Percentiles rank a stretch among this genome's conserved stretches.
phyloP scores from a whole-genome alignment of 2,797 vertebrate genomes.

The Aulostomus chinensis region DNA sequence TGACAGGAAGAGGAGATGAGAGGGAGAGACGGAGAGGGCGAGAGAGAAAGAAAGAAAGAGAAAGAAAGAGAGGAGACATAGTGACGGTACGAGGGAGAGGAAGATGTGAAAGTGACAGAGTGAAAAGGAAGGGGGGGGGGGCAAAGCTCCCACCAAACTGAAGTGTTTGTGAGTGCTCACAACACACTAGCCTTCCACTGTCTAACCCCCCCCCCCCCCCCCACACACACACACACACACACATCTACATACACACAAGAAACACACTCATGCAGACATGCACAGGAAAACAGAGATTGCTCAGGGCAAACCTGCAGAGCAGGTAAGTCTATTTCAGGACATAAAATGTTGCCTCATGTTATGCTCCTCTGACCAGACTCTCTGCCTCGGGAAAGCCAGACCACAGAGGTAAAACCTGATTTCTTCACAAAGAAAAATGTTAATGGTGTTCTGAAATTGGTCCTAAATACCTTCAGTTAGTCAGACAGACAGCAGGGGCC shows the following conservation, averaged over 20 bases:
- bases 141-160: slow-evolving; percentile 28
- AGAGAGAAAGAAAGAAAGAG: slow-evolving; percentile 16
- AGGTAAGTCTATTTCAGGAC: slow-evolving; percentile 45
- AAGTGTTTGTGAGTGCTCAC: slow-evolving; percentile 1
- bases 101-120: slow-evolving; percentile 13
- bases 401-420: slow-evolving; percentile 40
- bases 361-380: slow-evolving; percentile 34
- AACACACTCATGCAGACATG: slow-evolving; percentile 17
- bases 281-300: slow-evolving; percentile 15
- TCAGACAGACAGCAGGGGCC: slow-evolving; percentile 44
- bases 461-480: slow-evolving; percentile 55
- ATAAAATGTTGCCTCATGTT: slow-evolving; percentile 35
- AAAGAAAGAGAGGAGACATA: slow-evolving; percentile 18
- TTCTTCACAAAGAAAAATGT: slow-evolving; percentile 54
- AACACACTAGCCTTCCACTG: background rate
- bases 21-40: slow-evolving; percentile 10
- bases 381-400: slow-evolving; percentile 22
- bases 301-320: slow-evolving; percentile 11
- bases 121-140: slow-evolving; percentile 7
- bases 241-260: background rate
- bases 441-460: slow-evolving; percentile 65
- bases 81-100: slow-evolving; percentile 17
- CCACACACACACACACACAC: background rate
- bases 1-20: slow-evolving; percentile 39
- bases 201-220: background rate